Evolutionary conservation across 2,113 vertebrate species (phyloP), one percentile per base, ranked within the genome.

Genomic region (Petaurus breviceps): DNA sequence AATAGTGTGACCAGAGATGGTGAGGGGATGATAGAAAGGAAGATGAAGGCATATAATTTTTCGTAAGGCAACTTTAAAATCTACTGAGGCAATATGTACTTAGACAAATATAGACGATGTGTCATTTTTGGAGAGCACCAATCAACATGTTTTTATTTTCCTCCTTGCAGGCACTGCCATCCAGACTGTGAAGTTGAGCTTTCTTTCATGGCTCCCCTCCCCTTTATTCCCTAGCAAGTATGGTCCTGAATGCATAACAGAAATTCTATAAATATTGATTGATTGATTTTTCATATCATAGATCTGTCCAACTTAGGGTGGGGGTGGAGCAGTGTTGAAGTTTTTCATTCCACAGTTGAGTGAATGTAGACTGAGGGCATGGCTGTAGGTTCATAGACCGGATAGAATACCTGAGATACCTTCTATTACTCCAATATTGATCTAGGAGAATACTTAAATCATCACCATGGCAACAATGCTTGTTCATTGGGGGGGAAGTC

Each of bases 381-480:
- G 95, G 84, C 52, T 96, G 95, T 95, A 95, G 93, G 92, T 68
- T 97, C 96, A 96, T 92, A 97, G 98, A 96, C 68, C 94, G 92
- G 54, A 50, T 47, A 94, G 93, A 97, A 92, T 94, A 98, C 96
- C 51, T 98, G 97, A 97, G 94, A 97, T 97, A 51, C 55, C 93
- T 97, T 98, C 92, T 97, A 95, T 96, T 96, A 94, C 97, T 98
- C 95, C 97, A 96, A 95, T 98, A 98, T 98, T 98, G 98, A 99
- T 98, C 98, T 96, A 98, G 95, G 97, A 96, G 77, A 98, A 94
- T 97, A 96, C 98, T 98, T 95, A 96, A 98, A 98, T 97, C 95
- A 99, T 98, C 98, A 97, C 98, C 98, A 98, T 99, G 98, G 98
- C 98, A 99, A 99, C 98, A 98, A 97, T 97, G 97, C 96, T 96